These are phyloP conservation scores for Sorex maritimensis DNA, from an alignment of 2,797 vertebrate species.

Conservation along the genomic window DNA sequence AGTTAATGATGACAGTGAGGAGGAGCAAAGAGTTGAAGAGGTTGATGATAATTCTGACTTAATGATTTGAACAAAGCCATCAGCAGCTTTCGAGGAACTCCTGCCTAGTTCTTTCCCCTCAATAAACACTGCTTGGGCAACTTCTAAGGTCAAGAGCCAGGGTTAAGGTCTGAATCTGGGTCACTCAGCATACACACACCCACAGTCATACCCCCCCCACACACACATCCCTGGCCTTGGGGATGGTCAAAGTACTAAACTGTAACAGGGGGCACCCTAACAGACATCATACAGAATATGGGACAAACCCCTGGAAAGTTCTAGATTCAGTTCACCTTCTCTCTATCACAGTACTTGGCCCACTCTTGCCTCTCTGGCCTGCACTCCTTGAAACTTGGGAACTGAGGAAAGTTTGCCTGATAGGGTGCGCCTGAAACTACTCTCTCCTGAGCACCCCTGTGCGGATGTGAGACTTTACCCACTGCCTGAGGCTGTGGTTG, in stretches of 20 bases:
- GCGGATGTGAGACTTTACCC: neutral
- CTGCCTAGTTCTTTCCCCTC: neutral
- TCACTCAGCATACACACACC: too few species aligned
- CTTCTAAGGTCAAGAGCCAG: neutral
- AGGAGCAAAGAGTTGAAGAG: neutral
- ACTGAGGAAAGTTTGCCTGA: too few species aligned
- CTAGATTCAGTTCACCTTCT: neutral
- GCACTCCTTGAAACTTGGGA: neutral
- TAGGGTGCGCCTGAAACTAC: neutral
- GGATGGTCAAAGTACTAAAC: neutral
- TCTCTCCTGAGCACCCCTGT: neutral
- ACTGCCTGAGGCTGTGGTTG: neutral
- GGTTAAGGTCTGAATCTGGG: neutral
- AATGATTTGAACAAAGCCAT: neutral
- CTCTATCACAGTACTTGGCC: accelerated
- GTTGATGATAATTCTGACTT: neutral
- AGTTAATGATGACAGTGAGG: neutral
- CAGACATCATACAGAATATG: neutral
- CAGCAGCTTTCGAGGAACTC: neutral
- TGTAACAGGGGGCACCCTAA: neutral
- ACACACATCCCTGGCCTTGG: neutral
- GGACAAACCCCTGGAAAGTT: neutral
- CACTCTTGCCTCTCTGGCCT: neutral
- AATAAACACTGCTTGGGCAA: neutral
- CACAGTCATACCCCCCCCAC: neutral